phyloP scores from a whole-genome alignment of 2,113 vertebrate species.

The Sigmodon hispidus region DNA sequence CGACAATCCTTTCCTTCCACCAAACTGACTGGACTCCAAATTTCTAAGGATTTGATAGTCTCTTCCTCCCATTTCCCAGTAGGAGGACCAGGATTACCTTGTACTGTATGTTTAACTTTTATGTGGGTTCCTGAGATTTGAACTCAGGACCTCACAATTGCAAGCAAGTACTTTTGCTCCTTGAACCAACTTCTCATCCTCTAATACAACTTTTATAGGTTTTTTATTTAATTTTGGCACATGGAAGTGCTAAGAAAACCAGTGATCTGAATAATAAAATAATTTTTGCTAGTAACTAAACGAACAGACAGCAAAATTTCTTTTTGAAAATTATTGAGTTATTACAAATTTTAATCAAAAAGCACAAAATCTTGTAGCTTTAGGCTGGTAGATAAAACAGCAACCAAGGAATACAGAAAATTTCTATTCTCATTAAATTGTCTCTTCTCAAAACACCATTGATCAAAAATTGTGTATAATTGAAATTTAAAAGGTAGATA shows the following conservation, averaged over 20 bases:
- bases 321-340: slow-evolving; percentile 26
- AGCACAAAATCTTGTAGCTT: not conserved
- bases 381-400: not conserved
- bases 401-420: not conserved
- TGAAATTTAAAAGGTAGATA: not conserved
- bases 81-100: not conserved
- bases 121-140: not conserved
- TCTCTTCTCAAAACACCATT: not conserved
- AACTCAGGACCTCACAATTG: not conserved
- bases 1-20: not conserved
- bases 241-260: not conserved
- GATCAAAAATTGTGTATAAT: slow-evolving; percentile 34
- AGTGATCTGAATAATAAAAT: not conserved
- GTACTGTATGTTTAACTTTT: not conserved
- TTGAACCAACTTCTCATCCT: not conserved
- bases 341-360: not conserved
- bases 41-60: not conserved
- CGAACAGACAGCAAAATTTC: not conserved
- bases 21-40: not conserved
- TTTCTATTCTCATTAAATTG: not conserved
- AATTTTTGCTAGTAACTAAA: not conserved
- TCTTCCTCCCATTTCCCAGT: not conserved
- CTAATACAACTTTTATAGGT: not conserved
- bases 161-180: not conserved
- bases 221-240: not conserved